A percentile compares a stretch with the other conserved stretches of the same genome.
These are phyloP conservation scores for Melanotaenia trifasciata DNA, from an alignment of 2,797 vertebrate genomes.

Conservation along the genomic window DNA sequence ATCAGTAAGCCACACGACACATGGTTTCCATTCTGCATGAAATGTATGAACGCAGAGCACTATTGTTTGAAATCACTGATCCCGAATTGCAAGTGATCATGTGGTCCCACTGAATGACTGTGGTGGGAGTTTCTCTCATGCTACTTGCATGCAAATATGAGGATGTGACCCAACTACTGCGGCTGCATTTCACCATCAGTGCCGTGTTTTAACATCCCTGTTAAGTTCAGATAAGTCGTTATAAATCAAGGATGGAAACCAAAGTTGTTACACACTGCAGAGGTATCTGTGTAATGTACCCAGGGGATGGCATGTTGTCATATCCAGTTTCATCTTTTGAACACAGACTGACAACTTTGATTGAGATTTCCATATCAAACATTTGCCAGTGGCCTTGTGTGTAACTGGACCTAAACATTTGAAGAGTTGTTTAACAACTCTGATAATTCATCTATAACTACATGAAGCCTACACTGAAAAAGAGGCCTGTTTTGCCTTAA, in stretches of 20 bases:
- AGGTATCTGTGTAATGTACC: conserved; percentile 14
- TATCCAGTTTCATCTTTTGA: conserved; percentile 39
- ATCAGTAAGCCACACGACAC: conserved; percentile 53
- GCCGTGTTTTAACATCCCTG: conserved; percentile 8
- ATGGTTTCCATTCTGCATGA: conserved; percentile 75
- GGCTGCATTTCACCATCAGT: conserved; percentile 20
- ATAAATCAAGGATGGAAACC: conserved; percentile 43
- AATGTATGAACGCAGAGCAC: conserved; percentile 47
- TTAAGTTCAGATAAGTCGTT: conserved; percentile 37
- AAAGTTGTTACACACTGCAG: conserved; percentile 3
- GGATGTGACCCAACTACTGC: conserved; percentile 25
- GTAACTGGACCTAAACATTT: conserved; percentile 44
- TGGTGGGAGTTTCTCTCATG: conserved; percentile 48
- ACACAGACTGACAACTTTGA: conserved; percentile 41
- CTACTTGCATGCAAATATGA: conserved; percentile 55
- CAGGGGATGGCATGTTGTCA: conserved; percentile 46
- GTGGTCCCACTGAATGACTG: conserved; percentile 48
- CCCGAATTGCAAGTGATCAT: conserved; percentile 63
- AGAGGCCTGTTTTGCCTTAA: conserved; percentile 45
- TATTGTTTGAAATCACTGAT: conserved; percentile 70
- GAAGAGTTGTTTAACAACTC: conserved; percentile 59
- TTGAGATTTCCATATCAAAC: conserved; percentile 55
- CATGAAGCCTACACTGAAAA: conserved; percentile 23
- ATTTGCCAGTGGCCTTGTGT: conserved; percentile 23
- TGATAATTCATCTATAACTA: conserved; percentile 47